Percentiles rank a stretch among this genome's conserved stretches.
Evolutionary conservation across 1,140 invertebrate genomes (phyloP).

Genomic region (Archivesica marissinica): DNA sequence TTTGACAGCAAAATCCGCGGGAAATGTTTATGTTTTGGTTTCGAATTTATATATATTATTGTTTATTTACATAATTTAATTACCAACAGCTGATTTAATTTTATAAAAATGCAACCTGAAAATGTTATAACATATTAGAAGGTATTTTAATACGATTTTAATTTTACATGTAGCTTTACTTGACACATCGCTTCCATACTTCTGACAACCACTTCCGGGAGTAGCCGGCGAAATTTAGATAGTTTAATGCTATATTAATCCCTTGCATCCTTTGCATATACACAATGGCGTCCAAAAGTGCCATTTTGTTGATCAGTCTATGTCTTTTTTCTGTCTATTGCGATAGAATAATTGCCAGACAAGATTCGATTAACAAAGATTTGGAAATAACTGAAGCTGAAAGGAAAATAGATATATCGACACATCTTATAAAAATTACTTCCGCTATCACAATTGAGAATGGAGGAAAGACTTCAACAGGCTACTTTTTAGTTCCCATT

Average conservation of each 20-base stretch:
- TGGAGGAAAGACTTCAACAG: conserved; percentile 88
- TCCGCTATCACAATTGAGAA: conserved; percentile 93
- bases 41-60: conserved; percentile 9
- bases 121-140: neutral
- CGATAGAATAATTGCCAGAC: conserved; percentile 64
- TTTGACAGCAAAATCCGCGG: conserved; percentile 66
- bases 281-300: neutral
- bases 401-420: conserved; percentile 92
- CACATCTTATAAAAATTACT: conserved; percentile 94
- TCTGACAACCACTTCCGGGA: conserved; percentile 64
- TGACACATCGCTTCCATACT: conserved; percentile 45
- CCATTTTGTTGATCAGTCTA: neutral
- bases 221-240: conserved; percentile 24
- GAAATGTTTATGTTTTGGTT: conserved; percentile 61
- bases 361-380: conserved; percentile 76
- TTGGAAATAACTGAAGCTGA: conserved; percentile 92
- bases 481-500: conserved; percentile 89
- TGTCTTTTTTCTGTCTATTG: conserved; percentile 66
- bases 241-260: neutral
- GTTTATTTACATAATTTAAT: no score
- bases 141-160: neutral
- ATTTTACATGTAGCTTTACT: conserved; percentile 24
- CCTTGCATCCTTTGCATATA: neutral
- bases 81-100: no score
- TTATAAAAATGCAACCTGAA: neutral